Evolutionary conservation across 2,888 invertebrate genomes (phyloP).

Genomic region (Cantharis rustica): DNA sequence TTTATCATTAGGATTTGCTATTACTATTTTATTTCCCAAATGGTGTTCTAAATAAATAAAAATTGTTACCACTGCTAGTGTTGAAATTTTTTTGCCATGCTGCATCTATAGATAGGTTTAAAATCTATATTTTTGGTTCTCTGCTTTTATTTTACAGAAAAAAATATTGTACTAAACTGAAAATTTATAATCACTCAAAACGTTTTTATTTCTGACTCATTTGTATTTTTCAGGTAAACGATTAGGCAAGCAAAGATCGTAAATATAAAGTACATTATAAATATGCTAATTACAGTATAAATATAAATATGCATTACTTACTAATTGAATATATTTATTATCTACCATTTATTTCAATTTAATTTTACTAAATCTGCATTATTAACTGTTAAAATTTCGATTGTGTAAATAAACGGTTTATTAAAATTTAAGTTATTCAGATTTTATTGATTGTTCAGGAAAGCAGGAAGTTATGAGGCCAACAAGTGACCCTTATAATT

Average conservation of each 20-base stretch:
- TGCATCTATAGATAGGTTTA: no score
- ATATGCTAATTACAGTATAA: neutral
- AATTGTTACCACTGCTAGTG: no score
- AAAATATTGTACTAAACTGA: neutral
- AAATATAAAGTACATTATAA: neutral
- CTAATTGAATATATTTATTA: neutral
- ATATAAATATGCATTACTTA: neutral
- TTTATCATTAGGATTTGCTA: no score
- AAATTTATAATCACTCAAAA: neutral
- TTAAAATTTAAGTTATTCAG: slow-evolving; percentile 1
- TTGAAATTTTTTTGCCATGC: no score
- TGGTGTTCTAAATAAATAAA: no score
- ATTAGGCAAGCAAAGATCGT: neutral
- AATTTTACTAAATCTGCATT: neutral
- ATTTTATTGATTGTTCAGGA: slow-evolving; percentile 3
- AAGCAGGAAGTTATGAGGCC: neutral
- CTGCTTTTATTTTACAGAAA: no score
- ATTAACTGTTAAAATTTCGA: neutral
- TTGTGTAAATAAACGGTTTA: neutral
- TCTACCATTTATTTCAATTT: neutral
- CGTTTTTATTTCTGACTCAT: neutral
- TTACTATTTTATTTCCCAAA: no score
- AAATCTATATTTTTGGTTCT: no score
- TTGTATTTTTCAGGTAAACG: neutral
- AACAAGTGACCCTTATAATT: slow-evolving; percentile 3